These are phyloP conservation scores for Melanophora roralis DNA, from an alignment of 2,888 invertebrate species.

Conservation along the genomic window DNA sequence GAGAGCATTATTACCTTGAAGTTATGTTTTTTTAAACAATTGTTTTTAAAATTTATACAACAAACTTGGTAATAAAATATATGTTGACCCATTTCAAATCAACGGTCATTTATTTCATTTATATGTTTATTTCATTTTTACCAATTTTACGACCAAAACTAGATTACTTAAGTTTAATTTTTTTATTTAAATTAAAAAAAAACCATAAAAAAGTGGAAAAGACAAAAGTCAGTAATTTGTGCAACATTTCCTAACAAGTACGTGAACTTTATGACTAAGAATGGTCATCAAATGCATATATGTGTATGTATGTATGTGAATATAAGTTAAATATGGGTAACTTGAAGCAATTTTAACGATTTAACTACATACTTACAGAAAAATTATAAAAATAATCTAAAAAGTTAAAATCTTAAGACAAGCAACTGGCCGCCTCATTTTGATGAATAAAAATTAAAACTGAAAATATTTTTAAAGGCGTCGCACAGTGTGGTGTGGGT, in stretches of 20 bases:
- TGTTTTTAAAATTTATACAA: not conserved
- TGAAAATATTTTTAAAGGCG: not conserved
- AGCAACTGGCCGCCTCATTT: not conserved
- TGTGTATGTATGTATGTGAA: not conserved
- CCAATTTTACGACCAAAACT: conserved; percentile 36
- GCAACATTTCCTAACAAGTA: not conserved
- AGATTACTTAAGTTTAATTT: conserved; percentile 35
- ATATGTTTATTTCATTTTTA: not conserved
- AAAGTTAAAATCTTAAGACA: not conserved
- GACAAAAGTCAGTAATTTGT: not conserved
- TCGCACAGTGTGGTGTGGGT: too few relatives aligned
- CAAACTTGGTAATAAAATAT: not conserved
- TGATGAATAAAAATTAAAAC: not conserved
- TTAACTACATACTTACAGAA: not conserved
- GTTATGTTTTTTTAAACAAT: not conserved
- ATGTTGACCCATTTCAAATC: not conserved
- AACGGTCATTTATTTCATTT: conserved; percentile 21
- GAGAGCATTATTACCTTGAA: too few relatives aligned
- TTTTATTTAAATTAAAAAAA: not conserved
- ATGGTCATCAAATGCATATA: not conserved
- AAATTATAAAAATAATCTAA: not conserved
- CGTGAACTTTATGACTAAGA: not conserved
- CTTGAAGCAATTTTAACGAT: not conserved
- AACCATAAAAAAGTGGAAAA: not conserved
- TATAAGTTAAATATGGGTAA: conserved; percentile 13